Base-by-base conservation (phyloP, 2,113 vertebrate genomes). In the Aplodontia rufa region DNA sequence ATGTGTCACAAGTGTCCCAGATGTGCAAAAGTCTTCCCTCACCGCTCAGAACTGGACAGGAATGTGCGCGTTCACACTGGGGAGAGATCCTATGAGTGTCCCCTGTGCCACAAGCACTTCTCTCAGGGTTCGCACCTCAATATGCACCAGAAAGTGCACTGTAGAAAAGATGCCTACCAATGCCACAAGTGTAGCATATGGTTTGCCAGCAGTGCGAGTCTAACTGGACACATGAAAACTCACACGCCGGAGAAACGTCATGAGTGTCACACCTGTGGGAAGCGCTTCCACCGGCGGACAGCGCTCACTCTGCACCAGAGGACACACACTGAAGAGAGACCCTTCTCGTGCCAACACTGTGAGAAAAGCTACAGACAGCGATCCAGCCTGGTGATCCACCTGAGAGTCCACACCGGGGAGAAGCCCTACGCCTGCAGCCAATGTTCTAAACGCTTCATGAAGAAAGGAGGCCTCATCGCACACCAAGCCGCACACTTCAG, bases 281-380 rank as follows among this genome's bases (percentile, higher is more conserved):
- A 91, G 55, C 16, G 2, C 24, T 97, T 95, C 69, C 19, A 5
- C 8, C 12, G 19, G 47, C 19, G 20, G 45, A 35, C 26, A 5
- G 16, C 13, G 2, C 55, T 95, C 14, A 19, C 1, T 30, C 5
- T 51, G 19, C 92, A 95, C 26, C 7, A n/a, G 8, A 12, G 3
- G 19, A 24, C 8, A 8, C 94, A 85, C 58, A 94, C 28, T 8
- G 8, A 1, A 3, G 84, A 89, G 55, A 91, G 79, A 24, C 71
- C 78, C 0, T 95, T 81, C 80, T 2, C 0, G 0, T 96, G 94
- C 22, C 49, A 94, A 8, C 8, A 60, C 16, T 95, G 94, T 81
- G 11, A 42, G 10, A 88, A 94, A 69, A 94, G 4, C 24, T 94
- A 94, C 17, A 95, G 37, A 20, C 79, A 94, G 7, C 91, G 6